phyloP scores from a whole-genome alignment of 1,140 invertebrate species.

The Oscheius sp. region DNA sequence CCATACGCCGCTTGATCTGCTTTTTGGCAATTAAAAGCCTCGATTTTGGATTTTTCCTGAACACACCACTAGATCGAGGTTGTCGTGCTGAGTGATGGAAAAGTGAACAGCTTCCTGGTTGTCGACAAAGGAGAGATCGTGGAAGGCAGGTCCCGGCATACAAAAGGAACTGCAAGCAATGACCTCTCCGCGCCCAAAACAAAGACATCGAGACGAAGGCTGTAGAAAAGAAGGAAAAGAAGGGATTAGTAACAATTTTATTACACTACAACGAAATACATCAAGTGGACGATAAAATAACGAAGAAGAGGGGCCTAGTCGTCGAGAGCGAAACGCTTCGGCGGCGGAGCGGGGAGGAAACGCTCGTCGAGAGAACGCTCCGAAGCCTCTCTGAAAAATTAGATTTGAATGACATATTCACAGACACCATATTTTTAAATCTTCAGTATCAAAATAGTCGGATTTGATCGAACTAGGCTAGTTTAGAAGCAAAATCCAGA shows the following conservation, averaged over 20 bases:
- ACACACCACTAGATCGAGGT: constrained; percentile 23
- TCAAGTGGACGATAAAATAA: background rate
- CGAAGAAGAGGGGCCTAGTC: constrained; percentile 22
- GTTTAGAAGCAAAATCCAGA: too few species aligned
- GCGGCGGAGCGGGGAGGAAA: background rate
- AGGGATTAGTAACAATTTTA: constrained; percentile 13
- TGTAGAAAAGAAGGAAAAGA: too few species aligned
- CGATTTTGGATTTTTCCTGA: too few species aligned
- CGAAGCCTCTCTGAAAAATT: constrained; percentile 3
- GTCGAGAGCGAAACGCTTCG: constrained; percentile 20
- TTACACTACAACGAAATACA: background rate
- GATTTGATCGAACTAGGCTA: too few species aligned
- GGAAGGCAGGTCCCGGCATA: constrained; percentile 7
- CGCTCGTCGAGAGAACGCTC: constrained; percentile 12
- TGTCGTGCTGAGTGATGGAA: constrained; percentile 19
- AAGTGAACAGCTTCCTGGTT: constrained; percentile 21
- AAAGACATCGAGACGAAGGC: too few species aligned
- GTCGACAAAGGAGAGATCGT: constrained; percentile 35
- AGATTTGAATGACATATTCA: background rate
- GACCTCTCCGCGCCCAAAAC: too few species aligned
- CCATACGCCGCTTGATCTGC: too few species aligned
- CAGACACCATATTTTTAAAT: too few species aligned
- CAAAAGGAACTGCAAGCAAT: too few species aligned
- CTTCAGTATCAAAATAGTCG: too few species aligned
- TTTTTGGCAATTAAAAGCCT: too few species aligned